phyloP scores from a whole-genome alignment of 2,888 invertebrate genomes.

The Onthophagus sagittarius region DNA sequence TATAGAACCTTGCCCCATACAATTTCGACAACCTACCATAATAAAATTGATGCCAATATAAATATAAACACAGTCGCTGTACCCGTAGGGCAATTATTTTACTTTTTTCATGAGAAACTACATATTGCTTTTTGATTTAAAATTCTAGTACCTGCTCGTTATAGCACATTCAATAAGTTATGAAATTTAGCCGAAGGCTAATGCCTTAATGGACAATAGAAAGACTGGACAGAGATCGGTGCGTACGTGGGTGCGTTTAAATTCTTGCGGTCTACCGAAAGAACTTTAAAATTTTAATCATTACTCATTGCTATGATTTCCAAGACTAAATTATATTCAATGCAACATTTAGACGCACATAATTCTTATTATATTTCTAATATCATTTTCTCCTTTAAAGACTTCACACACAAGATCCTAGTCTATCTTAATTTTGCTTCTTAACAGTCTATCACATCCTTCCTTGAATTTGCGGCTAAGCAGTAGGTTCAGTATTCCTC shows the following conservation, averaged over 20 bases:
- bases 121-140: neutral
- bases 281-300: neutral
- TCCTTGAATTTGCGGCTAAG: no score
- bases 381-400: no score
- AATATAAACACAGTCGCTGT: neutral
- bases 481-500: no score
- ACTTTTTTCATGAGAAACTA: neutral
- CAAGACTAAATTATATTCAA: no score
- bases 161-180: neutral
- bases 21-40: neutral
- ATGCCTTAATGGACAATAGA: neutral
- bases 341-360: no score
- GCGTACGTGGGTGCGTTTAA: neutral
- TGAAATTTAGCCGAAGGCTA: neutral
- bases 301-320: neutral
- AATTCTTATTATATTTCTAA: no score
- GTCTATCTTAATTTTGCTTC: no score
- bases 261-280: neutral
- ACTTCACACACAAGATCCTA: no score
- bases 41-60: neutral
- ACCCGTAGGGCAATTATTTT: neutral
- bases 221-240: neutral
- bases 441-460: no score
- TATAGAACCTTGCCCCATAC: neutral
- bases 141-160: neutral